Evolutionary conservation across 1,140 invertebrate species (phyloP).

Genomic region (Drosophila pruinosa): DNA sequence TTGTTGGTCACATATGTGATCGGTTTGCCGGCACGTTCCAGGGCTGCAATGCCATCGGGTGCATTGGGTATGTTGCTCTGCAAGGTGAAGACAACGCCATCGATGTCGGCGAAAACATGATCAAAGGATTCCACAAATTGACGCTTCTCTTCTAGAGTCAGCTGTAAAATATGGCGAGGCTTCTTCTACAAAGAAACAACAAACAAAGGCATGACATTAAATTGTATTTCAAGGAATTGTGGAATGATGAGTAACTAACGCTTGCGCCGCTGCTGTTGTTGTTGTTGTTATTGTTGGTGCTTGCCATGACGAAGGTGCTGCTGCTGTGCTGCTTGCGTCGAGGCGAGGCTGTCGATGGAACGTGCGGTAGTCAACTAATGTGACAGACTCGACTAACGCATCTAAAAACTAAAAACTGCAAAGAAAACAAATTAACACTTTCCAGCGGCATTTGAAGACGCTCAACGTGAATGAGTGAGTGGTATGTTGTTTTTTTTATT

Average conservation of each 20-base stretch:
- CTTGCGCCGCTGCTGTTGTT: not conserved
- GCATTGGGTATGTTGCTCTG: slow-evolving; percentile 83
- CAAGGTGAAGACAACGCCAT: slow-evolving; percentile 86
- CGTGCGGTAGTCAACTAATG: slow-evolving; percentile 15
- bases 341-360: slow-evolving; percentile 7
- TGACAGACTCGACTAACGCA: slow-evolving; percentile 19
- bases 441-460: not conserved
- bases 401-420: slow-evolving; percentile 10
- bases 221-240: not conserved
- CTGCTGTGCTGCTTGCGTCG: no score
- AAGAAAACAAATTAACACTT: slow-evolving; percentile 37
- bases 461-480: not conserved
- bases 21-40: slow-evolving; percentile 86
- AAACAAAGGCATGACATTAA: not conserved
- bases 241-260: not conserved
- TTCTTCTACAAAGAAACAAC: not conserved
- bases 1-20: slow-evolving; percentile 90
- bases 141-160: slow-evolving; percentile 57
- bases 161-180: slow-evolving; percentile 27
- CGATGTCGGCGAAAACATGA: slow-evolving; percentile 82
- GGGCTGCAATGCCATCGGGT: slow-evolving; percentile 83
- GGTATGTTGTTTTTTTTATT: not conserved
- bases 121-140: slow-evolving; percentile 83
- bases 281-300: not conserved
- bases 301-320: not conserved